Evolutionary conservation across 2,888 invertebrate genomes (phyloP).

Genomic region (Drosophila helvetica): DNA sequence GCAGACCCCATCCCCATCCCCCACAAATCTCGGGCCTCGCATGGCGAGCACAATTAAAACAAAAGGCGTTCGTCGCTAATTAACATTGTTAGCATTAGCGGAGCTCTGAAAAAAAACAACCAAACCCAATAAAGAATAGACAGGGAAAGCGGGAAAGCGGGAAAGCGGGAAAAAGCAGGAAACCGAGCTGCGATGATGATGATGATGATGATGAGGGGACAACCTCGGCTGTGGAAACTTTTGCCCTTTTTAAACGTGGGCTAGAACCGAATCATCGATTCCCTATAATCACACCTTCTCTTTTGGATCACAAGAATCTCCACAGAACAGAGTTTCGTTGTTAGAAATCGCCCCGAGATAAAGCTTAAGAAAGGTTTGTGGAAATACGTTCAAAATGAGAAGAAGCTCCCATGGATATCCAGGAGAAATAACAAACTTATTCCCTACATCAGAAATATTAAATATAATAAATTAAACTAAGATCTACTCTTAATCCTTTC

Average conservation of each 20-base stretch:
- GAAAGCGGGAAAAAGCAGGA: slow-evolving; percentile 5
- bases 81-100: slow-evolving; percentile 53
- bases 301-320: too few relatives aligned
- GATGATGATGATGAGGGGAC: not conserved
- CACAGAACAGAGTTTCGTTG: too few relatives aligned
- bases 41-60: slow-evolving; percentile 51
- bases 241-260: slow-evolving; percentile 25
- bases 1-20: not conserved
- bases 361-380: too few relatives aligned
- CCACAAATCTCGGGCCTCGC: slow-evolving; percentile 35
- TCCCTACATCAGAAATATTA: too few relatives aligned
- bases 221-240: slow-evolving; percentile 8
- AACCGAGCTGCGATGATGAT: slow-evolving; percentile 8
- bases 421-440: too few relatives aligned
- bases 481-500: not conserved
- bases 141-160: slow-evolving; percentile 9
- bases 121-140: not conserved
- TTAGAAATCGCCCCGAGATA: too few relatives aligned
- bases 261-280: slow-evolving; percentile 24
- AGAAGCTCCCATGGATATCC: too few relatives aligned
- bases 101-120: slow-evolving; percentile 14
- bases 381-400: too few relatives aligned
- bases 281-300: slow-evolving; percentile 1
- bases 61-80: slow-evolving; percentile 53
- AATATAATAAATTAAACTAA: too few relatives aligned